A percentile compares a stretch with the other conserved stretches of the same genome.
These are phyloP conservation scores for Chymomyza procnemis DNA, from an alignment of 2,888 invertebrate genomes.

Conservation along the genomic window DNA sequence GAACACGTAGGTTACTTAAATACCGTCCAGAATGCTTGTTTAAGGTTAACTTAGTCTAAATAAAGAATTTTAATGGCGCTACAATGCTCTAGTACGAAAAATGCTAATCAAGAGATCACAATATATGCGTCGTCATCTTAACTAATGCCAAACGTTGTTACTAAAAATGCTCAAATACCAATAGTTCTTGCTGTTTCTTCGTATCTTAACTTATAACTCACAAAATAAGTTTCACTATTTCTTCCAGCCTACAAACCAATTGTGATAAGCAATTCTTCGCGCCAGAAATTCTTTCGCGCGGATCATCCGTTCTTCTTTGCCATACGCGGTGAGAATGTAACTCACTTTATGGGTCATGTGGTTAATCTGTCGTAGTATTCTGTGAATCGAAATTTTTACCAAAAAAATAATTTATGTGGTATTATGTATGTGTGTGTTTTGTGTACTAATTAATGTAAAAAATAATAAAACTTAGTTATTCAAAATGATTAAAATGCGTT, in stretches of 20 bases:
- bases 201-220: not conserved
- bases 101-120: no score
- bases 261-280: constrained; percentile 72
- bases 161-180: no score
- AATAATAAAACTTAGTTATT: not conserved
- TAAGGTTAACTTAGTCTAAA: no score
- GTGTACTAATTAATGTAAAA: constrained; percentile 10
- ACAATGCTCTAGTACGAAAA: no score
- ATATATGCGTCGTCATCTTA: no score
- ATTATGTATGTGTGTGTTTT: constrained; percentile 18
- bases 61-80: no score
- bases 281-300: constrained; percentile 74
- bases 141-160: no score
- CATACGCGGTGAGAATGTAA: constrained; percentile 65
- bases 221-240: not conserved
- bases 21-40: no score
- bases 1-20: no score
- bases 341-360: constrained; percentile 72
- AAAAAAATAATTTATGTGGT: constrained; percentile 2
- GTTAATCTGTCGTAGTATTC: constrained; percentile 50
- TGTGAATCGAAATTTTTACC: not conserved
- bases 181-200: no score
- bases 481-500: constrained; percentile 7
- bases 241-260: constrained; percentile 67
- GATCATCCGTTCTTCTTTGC: constrained; percentile 77